Conservation (phyloP, 2,888 invertebrate species). For the Homarus gammarus region DNA sequence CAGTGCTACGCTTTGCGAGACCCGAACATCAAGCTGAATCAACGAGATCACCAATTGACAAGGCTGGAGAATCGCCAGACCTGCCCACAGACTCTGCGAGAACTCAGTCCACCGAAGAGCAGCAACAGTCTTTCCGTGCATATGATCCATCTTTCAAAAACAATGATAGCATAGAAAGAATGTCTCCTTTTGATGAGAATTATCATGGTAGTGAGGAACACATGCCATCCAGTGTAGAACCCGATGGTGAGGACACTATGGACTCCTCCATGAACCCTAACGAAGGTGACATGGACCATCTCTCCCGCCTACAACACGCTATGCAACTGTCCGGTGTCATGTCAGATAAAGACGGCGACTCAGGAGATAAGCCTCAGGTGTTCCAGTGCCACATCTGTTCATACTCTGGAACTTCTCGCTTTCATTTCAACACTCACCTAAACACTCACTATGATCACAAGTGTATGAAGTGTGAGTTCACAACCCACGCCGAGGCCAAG, state of each 20-base stretch:
- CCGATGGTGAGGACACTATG: conserved; percentile 46
- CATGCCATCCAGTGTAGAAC: conserved; percentile 41
- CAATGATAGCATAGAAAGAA: conserved; percentile 38
- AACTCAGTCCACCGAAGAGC: conserved; percentile 43
- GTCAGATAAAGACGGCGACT: conserved; percentile 69
- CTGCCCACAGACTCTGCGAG: conserved; percentile 64
- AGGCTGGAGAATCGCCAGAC: conserved; percentile 67
- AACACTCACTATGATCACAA: conserved; percentile 82
- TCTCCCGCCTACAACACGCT: conserved; percentile 71
- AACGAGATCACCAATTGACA: conserved; percentile 57
- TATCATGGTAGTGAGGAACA: conserved; percentile 54
- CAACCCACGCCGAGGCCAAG: conserved; percentile 81
- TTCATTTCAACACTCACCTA: conserved; percentile 82
- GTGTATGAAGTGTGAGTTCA: conserved; percentile 80
- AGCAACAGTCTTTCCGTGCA: conserved; percentile 14
- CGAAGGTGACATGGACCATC: conserved; percentile 61
- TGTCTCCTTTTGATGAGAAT: conserved; percentile 55
- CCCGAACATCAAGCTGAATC: conserved; percentile 52
- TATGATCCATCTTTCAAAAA: conserved; percentile 31
- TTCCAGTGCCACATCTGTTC: conserved; percentile 82
- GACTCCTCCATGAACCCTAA: conserved; percentile 34
- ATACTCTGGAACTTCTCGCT: conserved; percentile 80
- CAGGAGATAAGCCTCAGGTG: conserved; percentile 76
- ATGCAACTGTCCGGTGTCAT: conserved; percentile 69
- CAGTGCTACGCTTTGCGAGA: conserved; percentile 23